Evolutionary conservation across 1,140 invertebrate species (phyloP), one percentile per base, ranked within the genome.

Genomic region (Drepana arcuata): DNA sequence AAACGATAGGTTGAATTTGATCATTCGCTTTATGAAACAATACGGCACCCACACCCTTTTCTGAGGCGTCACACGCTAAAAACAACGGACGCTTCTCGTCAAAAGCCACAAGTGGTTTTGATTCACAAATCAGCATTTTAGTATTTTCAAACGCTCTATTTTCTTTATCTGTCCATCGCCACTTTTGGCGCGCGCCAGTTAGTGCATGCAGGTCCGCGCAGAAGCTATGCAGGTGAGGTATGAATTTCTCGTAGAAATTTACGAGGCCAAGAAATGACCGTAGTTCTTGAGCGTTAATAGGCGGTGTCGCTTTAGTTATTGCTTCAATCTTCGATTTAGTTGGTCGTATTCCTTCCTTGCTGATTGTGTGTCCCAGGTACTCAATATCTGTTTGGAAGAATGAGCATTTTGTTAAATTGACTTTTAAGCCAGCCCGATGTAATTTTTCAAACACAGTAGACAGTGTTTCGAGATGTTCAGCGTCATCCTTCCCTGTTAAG

Each of bases 321-420:
- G 44, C 48, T 6, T 42, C 31, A 1, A 52, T 5, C 16, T 48
- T 43, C 2, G 26, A 13, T n/a, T 7, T 1, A 21, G 42, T 27
- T 0, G 34, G 27, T 23, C 39, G 44, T 16, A 48, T 29, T 3
- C 50, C 44, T 11, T 38, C 1, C 14, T 41, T 33, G 23, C 48
- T 38, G 11, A 53, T 48, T 1, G 25, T 38, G 21, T 23, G 37
- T 1, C 44, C 50, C 14, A 53, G 7, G 30, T 53, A 48, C 2
- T 33, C 31, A 2, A 53, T 37, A 14, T 35, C 37, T 1, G 35
- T 5, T 33, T 47, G 15, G 5, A 52, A 33, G 18, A 52, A 52
- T 9, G 32, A 10, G 41, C 43, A 52, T 26, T 52, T 52, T 16
- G 12, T 13, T 18, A 30, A 11, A 14, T 47, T 52, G 15, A 60